Conservation (phyloP, 2,888 invertebrate species). For the Conchocele bisecta region DNA sequence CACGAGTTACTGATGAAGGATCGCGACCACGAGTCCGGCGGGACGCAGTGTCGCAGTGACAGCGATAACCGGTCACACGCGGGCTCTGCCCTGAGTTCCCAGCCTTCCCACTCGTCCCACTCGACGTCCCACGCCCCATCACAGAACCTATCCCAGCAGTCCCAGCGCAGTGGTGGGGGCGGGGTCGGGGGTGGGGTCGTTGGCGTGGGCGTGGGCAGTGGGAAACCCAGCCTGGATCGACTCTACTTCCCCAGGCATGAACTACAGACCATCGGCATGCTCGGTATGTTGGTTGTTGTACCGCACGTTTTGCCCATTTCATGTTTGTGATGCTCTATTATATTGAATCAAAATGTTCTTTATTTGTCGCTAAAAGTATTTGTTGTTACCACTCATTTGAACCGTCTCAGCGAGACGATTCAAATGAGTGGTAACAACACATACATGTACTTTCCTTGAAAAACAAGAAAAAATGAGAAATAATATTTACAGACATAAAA, state of each 20-base stretch:
- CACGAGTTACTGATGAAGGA: constrained; percentile 81
- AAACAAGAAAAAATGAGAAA: too few relatives aligned
- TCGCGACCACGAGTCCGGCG: constrained; percentile 79
- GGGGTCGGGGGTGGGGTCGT: too few relatives aligned
- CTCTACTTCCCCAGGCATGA: constrained; percentile 88
- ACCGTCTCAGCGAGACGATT: too few relatives aligned
- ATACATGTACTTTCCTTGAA: too few relatives aligned
- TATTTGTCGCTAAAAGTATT: too few relatives aligned
- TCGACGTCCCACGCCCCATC: constrained; percentile 82
- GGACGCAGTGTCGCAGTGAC: constrained; percentile 83
- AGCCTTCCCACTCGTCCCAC: constrained; percentile 83
- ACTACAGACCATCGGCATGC: constrained; percentile 86
- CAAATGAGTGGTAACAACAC: too few relatives aligned
- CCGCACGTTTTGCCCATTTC: too few relatives aligned
- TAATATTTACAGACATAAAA: too few relatives aligned
- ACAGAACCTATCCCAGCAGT: constrained; percentile 55
- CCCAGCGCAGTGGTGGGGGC: constrained; percentile 67
- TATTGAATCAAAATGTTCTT: too few relatives aligned
- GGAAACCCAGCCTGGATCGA: constrained; percentile 88
- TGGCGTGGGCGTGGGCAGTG: too few relatives aligned
- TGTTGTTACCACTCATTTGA: too few relatives aligned
- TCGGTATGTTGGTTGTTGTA: constrained; percentile 81
- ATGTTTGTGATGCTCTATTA: too few relatives aligned
- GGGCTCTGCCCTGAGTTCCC: constrained; percentile 81
- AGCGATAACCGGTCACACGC: constrained; percentile 83